Evolutionary conservation across 2,888 invertebrate genomes (phyloP), one percentile per base, ranked within the genome.

Genomic region (Pammene aurita): DNA sequence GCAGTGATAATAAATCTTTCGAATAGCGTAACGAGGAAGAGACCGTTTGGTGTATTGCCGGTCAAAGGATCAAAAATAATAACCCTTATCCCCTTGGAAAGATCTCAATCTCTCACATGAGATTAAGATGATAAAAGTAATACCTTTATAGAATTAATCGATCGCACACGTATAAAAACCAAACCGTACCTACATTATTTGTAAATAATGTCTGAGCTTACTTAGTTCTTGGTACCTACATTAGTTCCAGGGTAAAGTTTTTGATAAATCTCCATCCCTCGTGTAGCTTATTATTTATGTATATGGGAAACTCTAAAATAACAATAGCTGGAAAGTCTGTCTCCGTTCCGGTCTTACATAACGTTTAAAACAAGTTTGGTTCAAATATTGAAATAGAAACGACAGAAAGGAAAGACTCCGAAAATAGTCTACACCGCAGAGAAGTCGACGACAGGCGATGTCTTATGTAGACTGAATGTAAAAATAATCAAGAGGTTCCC

Each of bases 1-100:
- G 78, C 73, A 75, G 74, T 74, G 77, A 80, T 80, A 82, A 84
- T 84, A 83, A 82, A 82, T 83, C 80, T 79, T 79, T 75, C 54
- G 64, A 72, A 76, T 58, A 46, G 76, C 73, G 72, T 74, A 72
- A 72, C 64, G 72, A 72, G 70, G 70, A 71, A 58, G 71, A 66
- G 70, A 68, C 63, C 63, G 64, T 71, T 66, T 67, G 41, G 50
- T 44, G 46, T 63, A 55, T 46, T 64, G 68, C 56, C 56, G 62
- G 67, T 67, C 63, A 63, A 50, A 57, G 57, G 63, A 64, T 63
- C 52, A 58, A 63, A 50, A 52, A 68, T 68, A 46, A 64, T 68
- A 52, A 68, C 14, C 13, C 26, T 26, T 35, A 58, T 46, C 35
- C 35, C 13, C 60, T 16, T 34, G 18, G n/a, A 46, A 13, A 38